phyloP scores from a whole-genome alignment of 2,888 invertebrate species.

The Poecilus cupreus region DNA sequence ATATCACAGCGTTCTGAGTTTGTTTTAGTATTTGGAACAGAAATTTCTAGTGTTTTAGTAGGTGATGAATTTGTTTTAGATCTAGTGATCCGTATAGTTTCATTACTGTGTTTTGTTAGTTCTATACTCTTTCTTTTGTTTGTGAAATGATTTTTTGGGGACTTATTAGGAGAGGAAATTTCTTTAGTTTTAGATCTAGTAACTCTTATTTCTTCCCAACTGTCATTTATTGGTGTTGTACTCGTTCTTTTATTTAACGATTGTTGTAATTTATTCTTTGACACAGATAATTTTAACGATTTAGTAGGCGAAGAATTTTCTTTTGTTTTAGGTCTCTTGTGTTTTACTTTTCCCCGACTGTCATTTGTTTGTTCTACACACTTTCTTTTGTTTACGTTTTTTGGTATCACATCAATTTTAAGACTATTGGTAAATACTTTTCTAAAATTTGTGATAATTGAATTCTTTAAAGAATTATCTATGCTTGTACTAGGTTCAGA shows the following conservation, averaged over 20 bases:
- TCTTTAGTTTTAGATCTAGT: background rate
- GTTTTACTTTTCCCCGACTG: background rate
- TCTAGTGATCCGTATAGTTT: no score
- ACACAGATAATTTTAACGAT: background rate
- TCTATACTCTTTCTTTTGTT: no score
- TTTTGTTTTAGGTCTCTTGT: background rate
- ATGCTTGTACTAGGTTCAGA: background rate
- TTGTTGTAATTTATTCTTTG: slow-evolving; percentile 10
- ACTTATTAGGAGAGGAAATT: no score
- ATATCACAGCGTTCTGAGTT: slow-evolving; percentile 66
- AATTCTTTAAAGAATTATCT: background rate
- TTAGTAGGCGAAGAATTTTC: background rate
- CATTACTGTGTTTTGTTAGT: no score
- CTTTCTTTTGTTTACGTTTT: background rate
- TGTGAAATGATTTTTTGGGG: no score
- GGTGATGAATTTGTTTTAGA: background rate
- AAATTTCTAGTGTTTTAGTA: background rate
- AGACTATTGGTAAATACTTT: background rate
- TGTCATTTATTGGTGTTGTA: no score
- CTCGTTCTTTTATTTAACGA: no score
- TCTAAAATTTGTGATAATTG: background rate
- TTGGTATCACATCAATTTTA: background rate
- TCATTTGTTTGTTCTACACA: background rate
- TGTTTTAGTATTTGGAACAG: background rate
- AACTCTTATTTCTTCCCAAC: no score